These are phyloP conservation scores for Simalia tracyae DNA, from an alignment of 2,797 vertebrate species.

Conservation along the genomic window DNA sequence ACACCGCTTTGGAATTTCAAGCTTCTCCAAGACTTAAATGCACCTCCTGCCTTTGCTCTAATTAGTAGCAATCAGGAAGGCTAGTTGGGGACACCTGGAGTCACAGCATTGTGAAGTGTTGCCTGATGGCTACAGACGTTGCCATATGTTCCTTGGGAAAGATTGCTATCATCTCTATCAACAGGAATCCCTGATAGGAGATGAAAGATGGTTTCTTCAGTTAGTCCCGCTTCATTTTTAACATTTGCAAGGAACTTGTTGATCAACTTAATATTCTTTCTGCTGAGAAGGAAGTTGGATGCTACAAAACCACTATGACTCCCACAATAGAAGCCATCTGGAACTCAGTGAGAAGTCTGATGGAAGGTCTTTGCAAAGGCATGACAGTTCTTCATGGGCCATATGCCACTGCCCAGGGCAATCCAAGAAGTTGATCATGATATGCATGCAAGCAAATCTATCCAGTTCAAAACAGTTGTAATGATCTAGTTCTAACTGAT, in stretches of 20 bases:
- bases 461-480: neutral
- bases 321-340: neutral
- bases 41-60: conserved; percentile 70
- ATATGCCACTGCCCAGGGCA: neutral
- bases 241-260: conserved; percentile 45
- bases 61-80: conserved; percentile 77
- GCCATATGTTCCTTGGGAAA: conserved; percentile 76
- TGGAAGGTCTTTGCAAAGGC: neutral
- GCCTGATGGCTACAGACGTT: conserved; percentile 75
- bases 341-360: neutral
- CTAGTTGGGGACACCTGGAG: conserved; percentile 78
- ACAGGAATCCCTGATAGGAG: conserved; percentile 64
- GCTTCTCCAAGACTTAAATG: conserved; percentile 61
- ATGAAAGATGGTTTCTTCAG: conserved; percentile 51
- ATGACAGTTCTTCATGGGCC: neutral
- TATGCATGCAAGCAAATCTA: neutral
- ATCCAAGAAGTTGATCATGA: neutral
- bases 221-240: conserved; percentile 46
- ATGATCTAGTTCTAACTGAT: neutral
- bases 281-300: neutral
- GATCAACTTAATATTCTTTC: conserved; percentile 40
- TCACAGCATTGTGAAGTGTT: conserved; percentile 70
- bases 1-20: conserved; percentile 59
- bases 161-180: conserved; percentile 68
- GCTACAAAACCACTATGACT: neutral